phyloP scores from a whole-genome alignment of 2,888 invertebrate genomes.

The Hyppa rectilinea region DNA sequence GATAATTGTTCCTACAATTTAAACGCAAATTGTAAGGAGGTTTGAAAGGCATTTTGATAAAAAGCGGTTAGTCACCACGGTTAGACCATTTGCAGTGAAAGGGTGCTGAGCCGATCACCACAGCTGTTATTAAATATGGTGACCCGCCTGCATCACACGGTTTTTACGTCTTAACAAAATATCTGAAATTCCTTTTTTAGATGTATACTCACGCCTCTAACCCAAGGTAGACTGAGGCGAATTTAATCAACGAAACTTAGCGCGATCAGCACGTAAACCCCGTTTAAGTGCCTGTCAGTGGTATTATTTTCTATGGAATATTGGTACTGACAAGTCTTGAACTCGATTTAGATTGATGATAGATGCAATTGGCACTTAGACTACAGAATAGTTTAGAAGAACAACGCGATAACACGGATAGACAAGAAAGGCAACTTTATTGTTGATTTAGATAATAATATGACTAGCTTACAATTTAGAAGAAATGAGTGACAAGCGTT shows the following conservation, averaged over 20 bases:
- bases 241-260: too few relatives aligned
- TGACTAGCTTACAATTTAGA: too few relatives aligned
- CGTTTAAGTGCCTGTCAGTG: too few relatives aligned
- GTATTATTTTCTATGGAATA: too few relatives aligned
- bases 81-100: slow-evolving; percentile 91
- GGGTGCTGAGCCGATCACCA: slow-evolving; percentile 96
- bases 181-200: background rate
- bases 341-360: too few relatives aligned
- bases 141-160: background rate
- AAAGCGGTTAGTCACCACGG: background rate
- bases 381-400: background rate
- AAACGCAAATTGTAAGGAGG: background rate
- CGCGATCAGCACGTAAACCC: too few relatives aligned
- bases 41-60: background rate
- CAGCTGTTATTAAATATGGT: background rate
- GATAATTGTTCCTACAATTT: background rate
- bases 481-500: background rate
- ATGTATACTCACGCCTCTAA: background rate
- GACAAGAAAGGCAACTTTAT: background rate
- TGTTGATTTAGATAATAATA: too few relatives aligned
- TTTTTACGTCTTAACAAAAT: background rate
- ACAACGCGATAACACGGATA: background rate
- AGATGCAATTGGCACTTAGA: too few relatives aligned
- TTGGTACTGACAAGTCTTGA: too few relatives aligned
- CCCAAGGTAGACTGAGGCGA: too few relatives aligned